These are phyloP conservation scores for Microplitis deprimator DNA, from an alignment of 2,888 invertebrate species.

Conservation along the genomic window DNA sequence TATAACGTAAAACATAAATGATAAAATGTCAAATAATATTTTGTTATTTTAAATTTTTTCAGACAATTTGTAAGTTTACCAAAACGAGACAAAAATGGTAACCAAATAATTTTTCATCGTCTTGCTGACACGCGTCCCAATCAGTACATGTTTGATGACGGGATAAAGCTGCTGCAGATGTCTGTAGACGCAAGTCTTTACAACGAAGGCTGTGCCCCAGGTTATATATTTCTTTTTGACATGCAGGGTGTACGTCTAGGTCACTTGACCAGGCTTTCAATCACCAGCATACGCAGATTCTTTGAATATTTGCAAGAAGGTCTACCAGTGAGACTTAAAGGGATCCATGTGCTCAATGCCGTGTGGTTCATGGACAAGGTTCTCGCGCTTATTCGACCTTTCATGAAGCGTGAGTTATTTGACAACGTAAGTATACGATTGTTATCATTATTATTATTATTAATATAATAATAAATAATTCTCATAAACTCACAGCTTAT, in stretches of 20 bases:
- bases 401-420: conserved; percentile 71
- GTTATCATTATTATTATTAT: conserved; percentile 17
- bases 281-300: conserved; percentile 76
- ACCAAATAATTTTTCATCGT: conserved; percentile 77
- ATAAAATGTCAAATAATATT: conserved; percentile 24
- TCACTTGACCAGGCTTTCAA: conserved; percentile 76
- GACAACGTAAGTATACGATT: conserved; percentile 65
- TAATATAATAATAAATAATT: conserved; percentile 5
- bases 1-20: not conserved
- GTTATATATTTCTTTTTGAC: conserved; percentile 79
- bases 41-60: conserved; percentile 50
- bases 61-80: conserved; percentile 76
- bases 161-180: conserved; percentile 77
- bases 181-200: conserved; percentile 75
- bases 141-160: conserved; percentile 76
- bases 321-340: conserved; percentile 78
- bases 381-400: conserved; percentile 71
- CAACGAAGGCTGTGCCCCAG: conserved; percentile 76
- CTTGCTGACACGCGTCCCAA: conserved; percentile 75
- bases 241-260: conserved; percentile 77
- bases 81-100: conserved; percentile 75
- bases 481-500: not conserved
- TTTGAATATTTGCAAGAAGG: conserved; percentile 81
- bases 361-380: conserved; percentile 73
- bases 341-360: conserved; percentile 78